Percentiles rank a stretch among this genome's conserved stretches.
These are phyloP conservation scores for Bos indicus DNA, from an alignment of 2,113 vertebrate species.

Conservation along the genomic window DNA sequence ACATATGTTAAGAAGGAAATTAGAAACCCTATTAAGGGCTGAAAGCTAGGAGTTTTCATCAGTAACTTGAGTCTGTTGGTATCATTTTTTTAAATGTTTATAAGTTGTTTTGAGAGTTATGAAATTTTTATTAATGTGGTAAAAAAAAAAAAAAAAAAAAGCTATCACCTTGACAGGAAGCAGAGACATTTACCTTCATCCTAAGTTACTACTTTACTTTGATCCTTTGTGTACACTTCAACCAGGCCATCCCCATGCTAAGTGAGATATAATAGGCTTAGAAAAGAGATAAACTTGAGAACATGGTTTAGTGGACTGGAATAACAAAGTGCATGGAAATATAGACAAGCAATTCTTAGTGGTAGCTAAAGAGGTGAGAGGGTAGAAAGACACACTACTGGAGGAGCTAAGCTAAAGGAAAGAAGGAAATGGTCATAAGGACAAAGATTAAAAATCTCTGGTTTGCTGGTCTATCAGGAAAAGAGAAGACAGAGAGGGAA, in stretches of 20 bases:
- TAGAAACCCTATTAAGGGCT: neutral
- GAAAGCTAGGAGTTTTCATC: slow-evolving; percentile 10
- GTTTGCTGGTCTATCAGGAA: neutral
- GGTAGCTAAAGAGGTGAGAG: neutral
- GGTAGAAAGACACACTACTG: neutral
- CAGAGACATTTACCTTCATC: neutral
- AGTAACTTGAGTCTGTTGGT: neutral
- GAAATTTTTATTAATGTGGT: neutral
- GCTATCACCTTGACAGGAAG: neutral
- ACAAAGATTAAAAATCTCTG: neutral
- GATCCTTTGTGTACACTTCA: neutral
- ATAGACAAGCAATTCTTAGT: neutral
- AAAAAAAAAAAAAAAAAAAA: slow-evolving; percentile 20
- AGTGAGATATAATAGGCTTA: neutral
- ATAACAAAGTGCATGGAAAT: neutral
- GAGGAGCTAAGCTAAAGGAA: neutral
- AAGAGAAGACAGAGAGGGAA: neutral
- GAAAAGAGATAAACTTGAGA: neutral
- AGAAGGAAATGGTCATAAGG: neutral
- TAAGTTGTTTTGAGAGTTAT: neutral
- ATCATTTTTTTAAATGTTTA: neutral
- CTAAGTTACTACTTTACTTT: neutral
- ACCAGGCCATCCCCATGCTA: neutral
- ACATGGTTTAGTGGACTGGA: neutral
- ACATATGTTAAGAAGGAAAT: slow-evolving; percentile 57